Percentiles rank a stretch among this genome's conserved stretches.
Evolutionary conservation across 2,888 invertebrate genomes (phyloP).

Genomic region (Apoderus coryli): DNA sequence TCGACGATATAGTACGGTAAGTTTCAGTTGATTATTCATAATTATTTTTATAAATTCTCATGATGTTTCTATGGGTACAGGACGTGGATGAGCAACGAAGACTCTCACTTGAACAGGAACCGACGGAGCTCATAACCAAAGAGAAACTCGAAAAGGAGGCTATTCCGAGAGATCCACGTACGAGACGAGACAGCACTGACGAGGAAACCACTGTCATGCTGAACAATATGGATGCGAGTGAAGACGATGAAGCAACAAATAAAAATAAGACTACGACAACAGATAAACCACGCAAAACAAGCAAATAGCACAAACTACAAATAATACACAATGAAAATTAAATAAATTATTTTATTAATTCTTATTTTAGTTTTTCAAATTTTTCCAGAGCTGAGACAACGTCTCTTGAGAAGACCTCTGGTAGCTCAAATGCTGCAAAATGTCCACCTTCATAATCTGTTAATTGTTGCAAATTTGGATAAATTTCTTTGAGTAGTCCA

Average conservation of each 20-base stretch:
- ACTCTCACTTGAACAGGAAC: neutral
- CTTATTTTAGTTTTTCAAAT: slow-evolving; percentile 25
- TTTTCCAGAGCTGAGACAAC: slow-evolving; percentile 45
- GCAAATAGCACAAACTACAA: neutral
- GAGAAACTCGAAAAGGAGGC: slow-evolving; percentile 13
- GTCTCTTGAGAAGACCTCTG: slow-evolving; percentile 52
- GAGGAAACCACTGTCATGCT: too few relatives aligned
- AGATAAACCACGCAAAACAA: slow-evolving; percentile 1
- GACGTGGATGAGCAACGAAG: neutral
- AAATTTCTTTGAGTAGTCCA: slow-evolving; percentile 41
- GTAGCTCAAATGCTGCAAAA: slow-evolving; percentile 69
- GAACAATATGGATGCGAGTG: too few relatives aligned
- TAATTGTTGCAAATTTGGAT: slow-evolving; percentile 50
- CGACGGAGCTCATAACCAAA: slow-evolving; percentile 12
- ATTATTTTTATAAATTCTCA: too few relatives aligned
- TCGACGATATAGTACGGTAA: slow-evolving; percentile 7
- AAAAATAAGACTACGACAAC: too few relatives aligned
- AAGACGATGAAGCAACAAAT: too few relatives aligned
- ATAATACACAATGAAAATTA: too few relatives aligned
- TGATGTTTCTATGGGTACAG: too few relatives aligned
- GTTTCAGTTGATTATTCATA: too few relatives aligned
- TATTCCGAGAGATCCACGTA: slow-evolving; percentile 9
- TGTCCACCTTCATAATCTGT: slow-evolving; percentile 55
- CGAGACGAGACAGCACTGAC: slow-evolving; percentile 11
- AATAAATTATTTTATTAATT: slow-evolving; percentile 6